Evolutionary conservation across 2,888 invertebrate species (phyloP).

Genomic region (Urechis unicinctus): DNA sequence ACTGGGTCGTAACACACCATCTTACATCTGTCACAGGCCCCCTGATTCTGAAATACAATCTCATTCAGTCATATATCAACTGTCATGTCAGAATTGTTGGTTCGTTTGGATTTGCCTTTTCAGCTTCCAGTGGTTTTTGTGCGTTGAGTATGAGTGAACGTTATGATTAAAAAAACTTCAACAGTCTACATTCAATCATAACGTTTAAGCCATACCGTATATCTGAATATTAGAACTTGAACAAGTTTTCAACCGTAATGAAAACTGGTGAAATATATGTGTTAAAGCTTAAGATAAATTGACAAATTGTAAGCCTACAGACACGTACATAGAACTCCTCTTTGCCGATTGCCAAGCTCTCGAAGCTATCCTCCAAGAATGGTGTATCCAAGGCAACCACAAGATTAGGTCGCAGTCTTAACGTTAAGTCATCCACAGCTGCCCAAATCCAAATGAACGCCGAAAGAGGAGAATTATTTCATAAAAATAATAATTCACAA

Average conservation of each 20-base stretch:
- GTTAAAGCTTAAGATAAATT: slow-evolving; percentile 11
- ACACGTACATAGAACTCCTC: slow-evolving; percentile 55
- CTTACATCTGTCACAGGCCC: slow-evolving; percentile 81
- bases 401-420: slow-evolving; percentile 86
- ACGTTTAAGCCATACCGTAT: no score
- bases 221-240: background rate
- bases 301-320: no score
- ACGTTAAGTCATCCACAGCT: slow-evolving; percentile 58
- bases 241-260: background rate
- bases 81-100: no score
- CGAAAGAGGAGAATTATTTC: no score
- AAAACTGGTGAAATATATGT: background rate
- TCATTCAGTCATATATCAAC: no score
- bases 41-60: slow-evolving; percentile 48
- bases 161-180: no score
- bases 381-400: slow-evolving; percentile 66
- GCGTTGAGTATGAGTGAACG: no score
- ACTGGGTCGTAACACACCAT: slow-evolving; percentile 92
- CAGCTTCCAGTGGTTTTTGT: no score
- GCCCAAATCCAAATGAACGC: no score
- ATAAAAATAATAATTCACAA: no score
- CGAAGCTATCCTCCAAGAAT: slow-evolving; percentile 74
- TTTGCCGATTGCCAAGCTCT: slow-evolving; percentile 29
- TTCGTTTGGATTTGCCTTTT: no score
- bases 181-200: no score